Evolutionary conservation across 2,797 vertebrate genomes (phyloP), one percentile per base, ranked within the genome.

Genomic region (Ciconia nigra): DNA sequence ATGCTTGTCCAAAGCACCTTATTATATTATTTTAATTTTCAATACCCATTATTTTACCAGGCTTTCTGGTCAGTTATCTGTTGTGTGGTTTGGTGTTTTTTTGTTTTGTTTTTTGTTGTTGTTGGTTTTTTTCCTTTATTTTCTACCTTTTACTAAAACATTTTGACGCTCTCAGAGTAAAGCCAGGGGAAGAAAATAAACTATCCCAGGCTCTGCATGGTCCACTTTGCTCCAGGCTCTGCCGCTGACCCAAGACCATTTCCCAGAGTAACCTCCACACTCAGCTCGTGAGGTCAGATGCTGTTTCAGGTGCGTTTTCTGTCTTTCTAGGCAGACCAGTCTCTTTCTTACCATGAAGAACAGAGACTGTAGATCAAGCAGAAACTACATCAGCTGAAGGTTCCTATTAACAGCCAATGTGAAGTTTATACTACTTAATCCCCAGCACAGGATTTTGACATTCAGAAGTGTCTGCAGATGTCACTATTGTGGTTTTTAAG

Each of bases 131-230:
- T 70, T 39, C 51, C 25, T 70, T 61, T 39, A 37, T 18, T 39
- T 33, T 35, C 20, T 83, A 42, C 22, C 13, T 90, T 83, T 66
- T 22, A 41, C 20, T 33, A 4, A n/a, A 87, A 28, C 3, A 8
- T 61, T 65, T 79, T 66, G 18, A 13, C 3, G 3, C 3, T 8
- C 42, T 35, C 9, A 3, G 29, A 71, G 11, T 9, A 41, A 71
- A 73, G 6, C 7, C 3, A 24, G 39, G 25, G 28, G 17, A 83
- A 83, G 62, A 63, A 73, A 72, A 77, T 3, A 16, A 83, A 37
- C 9, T 46, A 33, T 13, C 7, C 41, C 44, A 47, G 2, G 3
- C 0, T 35, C 41, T 11, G 4, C 10, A 15, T 21, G 15, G 25
- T 63, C 41, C 62, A 62, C 15, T 28, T 51, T 52, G 22, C 18